phyloP scores from a whole-genome alignment of 2,888 invertebrate species.

The Protonemura montana region DNA sequence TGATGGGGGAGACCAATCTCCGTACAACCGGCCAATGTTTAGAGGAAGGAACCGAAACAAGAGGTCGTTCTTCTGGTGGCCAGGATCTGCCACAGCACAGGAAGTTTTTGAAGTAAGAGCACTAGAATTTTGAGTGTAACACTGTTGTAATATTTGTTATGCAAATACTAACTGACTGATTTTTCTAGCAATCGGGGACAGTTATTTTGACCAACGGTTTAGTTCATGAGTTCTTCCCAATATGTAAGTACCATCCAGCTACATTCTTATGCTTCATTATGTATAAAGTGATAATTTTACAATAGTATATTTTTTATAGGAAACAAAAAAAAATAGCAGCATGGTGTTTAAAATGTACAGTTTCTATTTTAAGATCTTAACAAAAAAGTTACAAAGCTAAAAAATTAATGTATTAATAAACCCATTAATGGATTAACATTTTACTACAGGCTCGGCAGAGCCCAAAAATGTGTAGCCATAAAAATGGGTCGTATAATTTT shows the following conservation, averaged over 20 bases:
- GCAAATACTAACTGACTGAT: slow-evolving; percentile 42
- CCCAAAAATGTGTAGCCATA: background rate
- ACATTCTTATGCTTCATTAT: background rate
- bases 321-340: background rate
- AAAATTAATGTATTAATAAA: background rate
- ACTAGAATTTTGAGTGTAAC: background rate
- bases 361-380: slow-evolving; percentile 1
- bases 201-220: slow-evolving; percentile 78
- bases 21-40: slow-evolving; percentile 54
- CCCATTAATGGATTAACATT: background rate
- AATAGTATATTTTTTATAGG: background rate
- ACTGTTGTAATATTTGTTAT: background rate
- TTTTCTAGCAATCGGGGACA: slow-evolving; percentile 77
- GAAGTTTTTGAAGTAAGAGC: slow-evolving; percentile 67
- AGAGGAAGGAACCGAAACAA: slow-evolving; percentile 50
- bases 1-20: slow-evolving; percentile 62
- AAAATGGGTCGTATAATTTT: background rate
- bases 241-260: slow-evolving; percentile 64
- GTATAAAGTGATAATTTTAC: background rate
- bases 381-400: background rate
- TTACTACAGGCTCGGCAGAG: background rate
- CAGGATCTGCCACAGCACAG: slow-evolving; percentile 69
- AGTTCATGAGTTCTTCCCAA: slow-evolving; percentile 66
- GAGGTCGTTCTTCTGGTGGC: slow-evolving; percentile 64
- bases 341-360: background rate